These are phyloP conservation scores for Chaetodon trifasciatus DNA, from an alignment of 2,797 vertebrate genomes.

Conservation along the genomic window DNA sequence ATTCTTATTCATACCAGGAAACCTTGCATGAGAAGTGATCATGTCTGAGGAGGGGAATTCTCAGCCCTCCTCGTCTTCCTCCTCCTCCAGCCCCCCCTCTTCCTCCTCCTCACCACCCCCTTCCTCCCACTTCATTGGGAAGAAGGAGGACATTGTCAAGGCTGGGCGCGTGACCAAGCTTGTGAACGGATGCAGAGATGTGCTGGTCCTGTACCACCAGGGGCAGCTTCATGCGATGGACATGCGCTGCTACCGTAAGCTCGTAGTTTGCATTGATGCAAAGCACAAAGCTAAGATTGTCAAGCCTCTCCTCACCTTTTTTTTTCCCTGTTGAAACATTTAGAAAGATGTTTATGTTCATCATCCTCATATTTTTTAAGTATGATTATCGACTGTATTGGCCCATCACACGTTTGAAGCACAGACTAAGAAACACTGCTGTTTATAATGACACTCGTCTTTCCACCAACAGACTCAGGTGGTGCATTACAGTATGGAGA, in stretches of 20 bases:
- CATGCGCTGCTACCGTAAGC: slow-evolving; percentile 94
- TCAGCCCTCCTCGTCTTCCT: slow-evolving; percentile 36
- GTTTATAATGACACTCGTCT: not conserved
- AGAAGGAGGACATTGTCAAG: slow-evolving; percentile 87
- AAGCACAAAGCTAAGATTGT: not conserved
- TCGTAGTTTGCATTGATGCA: slow-evolving; percentile 7
- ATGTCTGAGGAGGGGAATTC: slow-evolving; percentile 74
- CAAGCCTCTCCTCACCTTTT: not conserved
- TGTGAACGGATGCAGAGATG: slow-evolving; percentile 88
- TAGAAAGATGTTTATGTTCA: not conserved
- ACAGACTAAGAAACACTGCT: not conserved
- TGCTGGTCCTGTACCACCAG: slow-evolving; percentile 90
- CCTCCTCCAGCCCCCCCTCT: not conserved
- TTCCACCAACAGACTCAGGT: slow-evolving; percentile 88
- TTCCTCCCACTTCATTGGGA: slow-evolving; percentile 74
- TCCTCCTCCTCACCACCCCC: slow-evolving; percentile 35
- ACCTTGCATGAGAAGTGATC: slow-evolving; percentile 22
- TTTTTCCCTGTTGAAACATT: not conserved
- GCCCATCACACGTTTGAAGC: not conserved
- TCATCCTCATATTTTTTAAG: not conserved
- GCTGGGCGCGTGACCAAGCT: slow-evolving; percentile 81
- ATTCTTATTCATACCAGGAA: slow-evolving; percentile 27
- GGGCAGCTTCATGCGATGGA: slow-evolving; percentile 92
- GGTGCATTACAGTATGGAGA: slow-evolving; percentile 91
- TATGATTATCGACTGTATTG: too few species aligned